Conservation (phyloP, 2,888 invertebrate genomes). For the Troides helena region DNA sequence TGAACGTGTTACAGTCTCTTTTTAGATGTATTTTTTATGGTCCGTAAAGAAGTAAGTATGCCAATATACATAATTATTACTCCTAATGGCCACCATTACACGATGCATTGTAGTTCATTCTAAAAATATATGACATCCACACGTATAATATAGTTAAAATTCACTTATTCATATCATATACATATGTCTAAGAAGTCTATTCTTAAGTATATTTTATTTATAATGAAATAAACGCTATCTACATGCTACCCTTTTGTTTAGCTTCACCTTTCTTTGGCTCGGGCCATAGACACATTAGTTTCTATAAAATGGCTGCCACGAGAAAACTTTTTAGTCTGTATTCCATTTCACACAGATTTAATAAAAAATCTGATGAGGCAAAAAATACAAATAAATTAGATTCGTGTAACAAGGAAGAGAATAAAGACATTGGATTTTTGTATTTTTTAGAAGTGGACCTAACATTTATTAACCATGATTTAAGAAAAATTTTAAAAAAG, state of each 20-base stretch:
- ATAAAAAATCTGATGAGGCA: not conserved
- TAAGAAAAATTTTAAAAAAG: too few species aligned
- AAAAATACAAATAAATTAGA: too few species aligned
- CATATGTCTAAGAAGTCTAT: conserved; percentile 49
- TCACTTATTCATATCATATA: conserved; percentile 50
- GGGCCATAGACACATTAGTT: conserved; percentile 64
- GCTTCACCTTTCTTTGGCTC: conserved; percentile 79
- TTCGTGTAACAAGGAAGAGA: too few species aligned
- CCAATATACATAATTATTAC: conserved; percentile 80
- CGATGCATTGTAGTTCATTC: conserved; percentile 75
- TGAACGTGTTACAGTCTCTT: conserved; percentile 43
- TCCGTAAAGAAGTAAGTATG: conserved; percentile 72
- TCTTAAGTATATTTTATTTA: conserved; percentile 55
- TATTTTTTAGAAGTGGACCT: too few species aligned
- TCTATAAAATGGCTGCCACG: conserved; percentile 78
- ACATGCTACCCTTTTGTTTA: conserved; percentile 80
- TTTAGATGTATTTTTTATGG: conserved; percentile 61
- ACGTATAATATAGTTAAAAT: conserved; percentile 45
- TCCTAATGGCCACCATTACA: conserved; percentile 81
- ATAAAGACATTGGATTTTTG: too few species aligned
- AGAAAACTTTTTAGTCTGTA: conserved; percentile 49
- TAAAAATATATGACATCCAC: conserved; percentile 52
- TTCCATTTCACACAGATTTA: conserved; percentile 42
- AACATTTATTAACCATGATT: too few species aligned
- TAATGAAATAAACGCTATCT: conserved; percentile 72